phyloP scores from a whole-genome alignment of 1,140 invertebrate species.

The Cyrtorhinus lividipennis region DNA sequence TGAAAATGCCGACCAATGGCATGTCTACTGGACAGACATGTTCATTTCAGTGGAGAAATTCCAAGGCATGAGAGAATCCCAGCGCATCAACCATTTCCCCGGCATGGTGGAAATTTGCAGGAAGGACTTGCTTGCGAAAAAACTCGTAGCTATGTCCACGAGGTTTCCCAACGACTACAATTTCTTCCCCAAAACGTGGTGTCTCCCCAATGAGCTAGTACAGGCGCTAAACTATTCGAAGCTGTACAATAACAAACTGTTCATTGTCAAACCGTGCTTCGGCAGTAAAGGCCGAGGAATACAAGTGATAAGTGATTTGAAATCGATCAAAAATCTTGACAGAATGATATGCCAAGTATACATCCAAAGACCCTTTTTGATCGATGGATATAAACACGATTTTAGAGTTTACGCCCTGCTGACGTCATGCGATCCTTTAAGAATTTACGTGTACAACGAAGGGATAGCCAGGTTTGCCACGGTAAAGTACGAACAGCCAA shows the following conservation, averaged over 20 bases:
- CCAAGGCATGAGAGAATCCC: constrained; percentile 76
- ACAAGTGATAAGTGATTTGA: constrained; percentile 61
- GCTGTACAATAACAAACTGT: constrained; percentile 28
- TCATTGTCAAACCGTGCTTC: constrained; percentile 76
- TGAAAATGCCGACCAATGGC: constrained; percentile 50
- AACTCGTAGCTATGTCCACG: constrained; percentile 72
- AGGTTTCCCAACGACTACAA: constrained; percentile 76
- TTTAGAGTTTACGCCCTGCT: constrained; percentile 85
- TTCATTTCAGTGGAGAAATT: constrained; percentile 65
- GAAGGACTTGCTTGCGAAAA: constrained; percentile 69
- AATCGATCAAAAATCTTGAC: constrained; percentile 52
- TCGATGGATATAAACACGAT: constrained; percentile 96
- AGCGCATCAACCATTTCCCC: constrained; percentile 67
- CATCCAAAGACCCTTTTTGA: constrained; percentile 60
- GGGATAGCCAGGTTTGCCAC: constrained; percentile 85
- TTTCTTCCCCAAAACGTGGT: constrained; percentile 88
- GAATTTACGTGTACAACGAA: constrained; percentile 90
- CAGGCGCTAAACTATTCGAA: not conserved
- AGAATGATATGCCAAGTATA: constrained; percentile 74
- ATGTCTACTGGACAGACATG: constrained; percentile 76
- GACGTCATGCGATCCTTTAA: constrained; percentile 82
- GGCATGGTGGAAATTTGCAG: constrained; percentile 81
- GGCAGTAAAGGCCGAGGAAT: constrained; percentile 79
- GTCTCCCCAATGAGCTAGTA: constrained; percentile 66
- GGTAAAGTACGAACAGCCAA: constrained; percentile 64